These are phyloP conservation scores for Cistogaster globosa DNA, from an alignment of 2,888 invertebrate species.

Conservation along the genomic window DNA sequence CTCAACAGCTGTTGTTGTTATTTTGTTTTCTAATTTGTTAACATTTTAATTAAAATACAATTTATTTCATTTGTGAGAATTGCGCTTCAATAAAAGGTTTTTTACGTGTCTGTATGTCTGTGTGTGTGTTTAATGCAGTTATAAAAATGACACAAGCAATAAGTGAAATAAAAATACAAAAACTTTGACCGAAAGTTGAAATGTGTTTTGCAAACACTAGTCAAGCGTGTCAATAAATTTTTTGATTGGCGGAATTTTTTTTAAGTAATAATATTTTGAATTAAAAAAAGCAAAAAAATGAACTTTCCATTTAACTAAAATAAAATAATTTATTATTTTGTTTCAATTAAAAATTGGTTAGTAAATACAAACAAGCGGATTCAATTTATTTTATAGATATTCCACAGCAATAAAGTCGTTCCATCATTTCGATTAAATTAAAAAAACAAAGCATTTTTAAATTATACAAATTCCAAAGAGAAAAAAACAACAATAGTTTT, in stretches of 20 bases:
- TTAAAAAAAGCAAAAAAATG: not conserved
- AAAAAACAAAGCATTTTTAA: too few relatives aligned
- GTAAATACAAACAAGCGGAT: too few relatives aligned
- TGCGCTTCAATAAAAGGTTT: slow-evolving; percentile 10
- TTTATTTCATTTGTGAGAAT: slow-evolving; percentile 29
- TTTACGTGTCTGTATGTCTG: not conserved
- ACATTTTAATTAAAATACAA: slow-evolving; percentile 35
- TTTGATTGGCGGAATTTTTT: slow-evolving; percentile 45
- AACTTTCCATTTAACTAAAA: not conserved
- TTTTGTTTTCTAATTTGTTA: not conserved
- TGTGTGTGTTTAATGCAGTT: slow-evolving; percentile 3
- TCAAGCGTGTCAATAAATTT: slow-evolving; percentile 39
- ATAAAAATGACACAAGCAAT: slow-evolving; percentile 14
- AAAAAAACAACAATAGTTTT: too few relatives aligned
- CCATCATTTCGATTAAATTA: too few relatives aligned
- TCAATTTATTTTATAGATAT: too few relatives aligned
- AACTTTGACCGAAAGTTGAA: slow-evolving; percentile 30
- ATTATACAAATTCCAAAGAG: too few relatives aligned
- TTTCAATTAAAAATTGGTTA: not conserved
- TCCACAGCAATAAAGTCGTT: too few relatives aligned
- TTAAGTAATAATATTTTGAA: not conserved
- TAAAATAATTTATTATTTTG: not conserved
- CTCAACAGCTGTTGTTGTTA: not conserved
- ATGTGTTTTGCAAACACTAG: slow-evolving; percentile 29
- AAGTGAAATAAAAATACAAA: slow-evolving; percentile 24